Conservation (phyloP, 2,113 vertebrate genomes). For the Tauraco erythrolophus region DNA sequence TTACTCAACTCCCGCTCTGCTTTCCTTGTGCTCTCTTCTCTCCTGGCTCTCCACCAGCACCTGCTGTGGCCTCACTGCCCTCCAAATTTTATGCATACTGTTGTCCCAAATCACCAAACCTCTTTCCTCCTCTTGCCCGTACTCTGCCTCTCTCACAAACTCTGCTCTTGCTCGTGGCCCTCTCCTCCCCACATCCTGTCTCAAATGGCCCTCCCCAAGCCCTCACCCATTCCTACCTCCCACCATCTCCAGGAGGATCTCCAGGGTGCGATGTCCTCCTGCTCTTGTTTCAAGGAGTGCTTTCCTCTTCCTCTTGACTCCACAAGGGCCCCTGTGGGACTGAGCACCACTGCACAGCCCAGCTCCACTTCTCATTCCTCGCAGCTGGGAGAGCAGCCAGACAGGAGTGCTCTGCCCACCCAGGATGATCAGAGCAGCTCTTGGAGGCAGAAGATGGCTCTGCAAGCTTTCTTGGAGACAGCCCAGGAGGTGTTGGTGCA, state of each 20-base stretch:
- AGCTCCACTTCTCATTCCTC: not conserved
- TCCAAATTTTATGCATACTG: not conserved
- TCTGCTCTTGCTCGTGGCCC: not conserved
- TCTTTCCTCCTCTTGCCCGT: not conserved
- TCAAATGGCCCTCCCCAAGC: not conserved
- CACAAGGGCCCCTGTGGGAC: not conserved
- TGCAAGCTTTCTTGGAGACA: not conserved
- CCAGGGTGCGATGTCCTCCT: not conserved
- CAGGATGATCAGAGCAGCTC: not conserved
- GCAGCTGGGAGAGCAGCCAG: not conserved
- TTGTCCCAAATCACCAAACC: not conserved
- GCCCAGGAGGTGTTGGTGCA: not conserved
- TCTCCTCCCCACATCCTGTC: not conserved
- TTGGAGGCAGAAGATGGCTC: not conserved
- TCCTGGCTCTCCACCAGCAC: not conserved
- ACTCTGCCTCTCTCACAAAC: not conserved
- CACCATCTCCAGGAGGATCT: not conserved
- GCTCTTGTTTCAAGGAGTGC: not conserved
- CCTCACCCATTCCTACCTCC: not conserved
- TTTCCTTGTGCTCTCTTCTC: not conserved
- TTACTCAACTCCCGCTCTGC: not conserved
- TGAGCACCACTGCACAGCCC: not conserved
- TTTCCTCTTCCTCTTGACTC: not conserved
- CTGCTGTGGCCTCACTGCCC: not conserved
- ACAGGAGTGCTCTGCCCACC: not conserved